phyloP scores from a whole-genome alignment of 1,140 invertebrate genomes.

The Palaemon carinicauda region DNA sequence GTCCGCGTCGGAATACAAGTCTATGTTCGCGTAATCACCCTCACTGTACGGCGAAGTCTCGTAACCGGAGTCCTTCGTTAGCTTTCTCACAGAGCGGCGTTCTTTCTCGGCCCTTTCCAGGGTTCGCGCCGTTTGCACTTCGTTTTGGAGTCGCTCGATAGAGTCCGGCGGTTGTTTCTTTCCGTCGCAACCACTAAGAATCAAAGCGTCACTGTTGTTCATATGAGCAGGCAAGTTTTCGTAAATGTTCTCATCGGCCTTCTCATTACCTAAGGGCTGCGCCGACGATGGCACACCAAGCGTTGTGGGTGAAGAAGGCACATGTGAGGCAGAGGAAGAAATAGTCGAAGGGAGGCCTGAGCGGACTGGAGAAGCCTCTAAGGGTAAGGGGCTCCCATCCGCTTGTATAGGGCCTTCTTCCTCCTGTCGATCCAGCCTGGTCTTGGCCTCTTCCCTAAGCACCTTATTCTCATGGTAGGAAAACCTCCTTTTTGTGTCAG shows the following conservation, averaged over 20 bases:
- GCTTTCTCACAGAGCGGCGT: conserved; percentile 61
- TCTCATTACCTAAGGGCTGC: background rate
- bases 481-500: conserved; percentile 52
- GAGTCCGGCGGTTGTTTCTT: background rate
- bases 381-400: background rate
- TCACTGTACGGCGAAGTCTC: conserved; percentile 62
- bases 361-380: conserved; percentile 2
- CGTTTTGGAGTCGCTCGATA: background rate
- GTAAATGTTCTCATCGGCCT: conserved; percentile 58
- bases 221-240: conserved; percentile 60
- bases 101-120: conserved; percentile 60
- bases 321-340: background rate
- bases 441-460: conserved; percentile 46
- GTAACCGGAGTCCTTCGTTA: conserved; percentile 65
- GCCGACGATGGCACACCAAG: background rate
- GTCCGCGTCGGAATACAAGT: conserved; percentile 53
- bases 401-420: background rate
- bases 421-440: conserved; percentile 31
- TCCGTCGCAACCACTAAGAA: background rate
- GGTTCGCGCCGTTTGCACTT: background rate
- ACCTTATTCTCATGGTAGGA: conserved; percentile 58
- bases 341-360: background rate
- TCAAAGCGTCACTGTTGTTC: background rate
- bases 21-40: conserved; percentile 62
- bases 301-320: background rate